Evolutionary conservation across 2,888 invertebrate species (phyloP), one percentile per base, ranked within the genome.

Genomic region (Synergus laeviventris): DNA sequence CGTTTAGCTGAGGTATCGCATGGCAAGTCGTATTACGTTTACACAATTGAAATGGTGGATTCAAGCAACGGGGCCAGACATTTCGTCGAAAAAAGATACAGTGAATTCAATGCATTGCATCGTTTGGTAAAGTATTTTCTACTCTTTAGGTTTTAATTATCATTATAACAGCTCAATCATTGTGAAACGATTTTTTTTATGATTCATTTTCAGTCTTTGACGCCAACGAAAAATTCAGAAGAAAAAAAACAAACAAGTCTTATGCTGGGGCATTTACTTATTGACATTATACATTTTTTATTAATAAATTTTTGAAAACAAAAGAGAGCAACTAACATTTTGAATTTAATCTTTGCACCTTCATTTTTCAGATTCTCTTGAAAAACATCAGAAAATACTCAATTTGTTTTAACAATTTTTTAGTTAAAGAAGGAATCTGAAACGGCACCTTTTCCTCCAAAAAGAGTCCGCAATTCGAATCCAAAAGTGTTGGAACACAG

Each of bases 401-500:
- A n/a, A 45, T 16, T n/a, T n/a, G n/a, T n/a, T 49, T n/a, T n/a
- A n/a, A 49, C 31, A 31, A 31, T 31, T 78, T 84, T 86, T 9
- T 82, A 92, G 92, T 84, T 92, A 79, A 92, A 93, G 79, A 93
- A 93, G 82, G 88, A 91, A 59, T 91, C 91, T 73, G 79, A 82
- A 61, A 92, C 92, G 0, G 93, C 93, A 49, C 91, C 92, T 60
- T 94, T 93, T 88, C 93, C 93, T 21, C 93, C 93, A 0, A 93
- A 94, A 82, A 91, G 92, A 83, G 92, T 93, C 4, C 89, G 93
- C 79, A 93, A 93, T 84, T 92, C 91, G 56, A 93, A 92, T 80
- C 91, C 92, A 11, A 93, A 93, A 86, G 92, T 93, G 18, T 89
- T 93, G 64, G 93, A 94, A 85, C 92, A 93, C 70, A 90, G 93